A percentile compares a stretch with the other conserved stretches of the same genome.
Conservation (phyloP, 2,113 vertebrate species). For the Albula goreensis region DNA sequence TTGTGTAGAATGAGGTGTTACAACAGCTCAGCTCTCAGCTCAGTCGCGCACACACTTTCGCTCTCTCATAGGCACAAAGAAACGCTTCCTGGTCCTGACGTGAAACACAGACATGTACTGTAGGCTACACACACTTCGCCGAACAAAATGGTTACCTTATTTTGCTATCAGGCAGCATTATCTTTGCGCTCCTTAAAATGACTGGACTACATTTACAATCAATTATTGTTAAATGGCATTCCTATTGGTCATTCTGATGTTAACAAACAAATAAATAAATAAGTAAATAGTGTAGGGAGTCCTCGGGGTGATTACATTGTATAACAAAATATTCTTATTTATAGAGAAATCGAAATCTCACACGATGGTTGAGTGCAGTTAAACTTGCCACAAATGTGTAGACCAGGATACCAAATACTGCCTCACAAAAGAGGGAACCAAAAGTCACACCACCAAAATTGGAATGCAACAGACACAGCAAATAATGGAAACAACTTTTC, state of each 20-base stretch:
- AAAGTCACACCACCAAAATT: too few relatives aligned
- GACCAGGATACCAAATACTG: too few relatives aligned
- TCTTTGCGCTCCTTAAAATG: neutral
- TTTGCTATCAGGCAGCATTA: neutral
- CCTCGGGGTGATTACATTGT: neutral
- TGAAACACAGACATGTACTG: neutral
- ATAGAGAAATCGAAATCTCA: neutral
- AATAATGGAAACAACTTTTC: too few relatives aligned
- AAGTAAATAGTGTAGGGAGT: neutral
- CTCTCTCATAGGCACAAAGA: constrained; percentile 8
- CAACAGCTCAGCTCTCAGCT: neutral
- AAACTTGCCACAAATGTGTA: neutral
- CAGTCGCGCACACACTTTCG: neutral
- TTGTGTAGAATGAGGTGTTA: neutral
- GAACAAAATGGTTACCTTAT: constrained; percentile 8
- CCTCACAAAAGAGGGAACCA: too few relatives aligned
- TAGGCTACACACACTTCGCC: neutral
- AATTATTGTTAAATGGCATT: neutral
- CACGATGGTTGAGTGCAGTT: neutral
- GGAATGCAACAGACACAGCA: too few relatives aligned
- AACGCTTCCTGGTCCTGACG: constrained; percentile 8
- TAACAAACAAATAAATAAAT: neutral
- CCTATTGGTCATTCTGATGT: neutral
- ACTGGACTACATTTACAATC: neutral
- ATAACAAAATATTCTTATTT: neutral